These are phyloP conservation scores for Semibalanus balanoides DNA, from an alignment of 1,140 invertebrate species.

Conservation along the genomic window DNA sequence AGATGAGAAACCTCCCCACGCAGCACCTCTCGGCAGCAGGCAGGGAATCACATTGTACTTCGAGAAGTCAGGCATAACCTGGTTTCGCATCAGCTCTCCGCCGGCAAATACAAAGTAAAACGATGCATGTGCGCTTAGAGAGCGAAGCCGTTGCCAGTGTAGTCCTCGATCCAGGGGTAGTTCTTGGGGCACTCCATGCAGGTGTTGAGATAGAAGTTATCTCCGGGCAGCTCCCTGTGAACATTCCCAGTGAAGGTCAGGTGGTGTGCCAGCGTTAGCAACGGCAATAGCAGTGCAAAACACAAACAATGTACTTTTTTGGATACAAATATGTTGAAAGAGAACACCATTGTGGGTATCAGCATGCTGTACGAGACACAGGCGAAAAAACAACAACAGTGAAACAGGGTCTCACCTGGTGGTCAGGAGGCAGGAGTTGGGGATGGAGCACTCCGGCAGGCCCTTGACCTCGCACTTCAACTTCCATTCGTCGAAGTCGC, in stretches of 20 bases:
- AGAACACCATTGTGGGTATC: no score
- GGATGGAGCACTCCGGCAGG: conserved; percentile 77
- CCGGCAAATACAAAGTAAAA: no score
- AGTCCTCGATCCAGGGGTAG: conserved; percentile 88
- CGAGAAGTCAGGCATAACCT: background rate
- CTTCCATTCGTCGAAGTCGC: conserved; percentile 89
- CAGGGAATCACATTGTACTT: background rate
- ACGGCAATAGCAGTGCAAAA: no score
- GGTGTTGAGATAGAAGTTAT: conserved; percentile 79
- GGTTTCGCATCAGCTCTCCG: no score
- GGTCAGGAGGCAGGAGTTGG: conserved; percentile 74
- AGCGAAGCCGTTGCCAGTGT: conserved; percentile 83
- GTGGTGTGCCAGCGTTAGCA: no score
- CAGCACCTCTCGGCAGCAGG: background rate
- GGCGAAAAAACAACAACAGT: no score
- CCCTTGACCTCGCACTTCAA: conserved; percentile 90
- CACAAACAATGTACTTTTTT: no score
- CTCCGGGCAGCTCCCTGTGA: conserved; percentile 60
- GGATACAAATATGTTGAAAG: no score
- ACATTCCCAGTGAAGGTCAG: background rate
- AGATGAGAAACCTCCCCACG: background rate
- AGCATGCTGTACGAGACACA: no score
- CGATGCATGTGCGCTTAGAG: conserved; percentile 23
- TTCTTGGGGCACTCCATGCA: conserved; percentile 92
- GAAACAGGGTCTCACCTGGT: conserved; percentile 38